These are phyloP conservation scores for Clostera curtula DNA, from an alignment of 2,888 invertebrate genomes.

Conservation along the genomic window DNA sequence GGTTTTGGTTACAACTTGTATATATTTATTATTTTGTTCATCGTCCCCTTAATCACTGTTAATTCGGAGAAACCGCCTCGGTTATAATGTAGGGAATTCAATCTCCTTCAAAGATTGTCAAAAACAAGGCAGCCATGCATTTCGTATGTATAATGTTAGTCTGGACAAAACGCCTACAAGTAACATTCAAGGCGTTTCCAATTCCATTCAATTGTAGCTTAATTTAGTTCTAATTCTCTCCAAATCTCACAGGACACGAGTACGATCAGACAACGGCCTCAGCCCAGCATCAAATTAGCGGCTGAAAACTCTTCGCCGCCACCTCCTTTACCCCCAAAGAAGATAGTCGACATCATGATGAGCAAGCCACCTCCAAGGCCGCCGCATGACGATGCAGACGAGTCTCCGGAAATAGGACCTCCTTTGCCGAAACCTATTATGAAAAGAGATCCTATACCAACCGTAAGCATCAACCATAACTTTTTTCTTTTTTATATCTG, in stretches of 20 bases:
- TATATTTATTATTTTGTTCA: too few relatives aligned
- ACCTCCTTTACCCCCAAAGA: constrained; percentile 78
- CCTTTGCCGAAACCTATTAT: constrained; percentile 54
- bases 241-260: constrained; percentile 49
- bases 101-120: too few relatives aligned
- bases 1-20: too few relatives aligned
- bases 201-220: too few relatives aligned
- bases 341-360: constrained; percentile 31
- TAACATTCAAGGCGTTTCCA: too few relatives aligned
- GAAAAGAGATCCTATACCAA: constrained; percentile 52
- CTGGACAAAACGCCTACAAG: too few relatives aligned
- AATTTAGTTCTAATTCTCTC: neutral
- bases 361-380: constrained; percentile 79
- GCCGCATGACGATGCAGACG: constrained; percentile 64
- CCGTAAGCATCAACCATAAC: constrained; percentile 3
- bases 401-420: constrained; percentile 34
- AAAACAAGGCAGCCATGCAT: too few relatives aligned
- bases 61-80: too few relatives aligned
- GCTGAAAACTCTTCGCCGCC: constrained; percentile 75
- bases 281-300: constrained; percentile 32
- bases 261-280: constrained; percentile 42
- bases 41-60: too few relatives aligned
- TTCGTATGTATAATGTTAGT: too few relatives aligned
- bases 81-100: too few relatives aligned
- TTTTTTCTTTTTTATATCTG: constrained; percentile 2